Base-by-base conservation (phyloP, 1,140 invertebrate genomes). In the Eumeta japonica region DNA sequence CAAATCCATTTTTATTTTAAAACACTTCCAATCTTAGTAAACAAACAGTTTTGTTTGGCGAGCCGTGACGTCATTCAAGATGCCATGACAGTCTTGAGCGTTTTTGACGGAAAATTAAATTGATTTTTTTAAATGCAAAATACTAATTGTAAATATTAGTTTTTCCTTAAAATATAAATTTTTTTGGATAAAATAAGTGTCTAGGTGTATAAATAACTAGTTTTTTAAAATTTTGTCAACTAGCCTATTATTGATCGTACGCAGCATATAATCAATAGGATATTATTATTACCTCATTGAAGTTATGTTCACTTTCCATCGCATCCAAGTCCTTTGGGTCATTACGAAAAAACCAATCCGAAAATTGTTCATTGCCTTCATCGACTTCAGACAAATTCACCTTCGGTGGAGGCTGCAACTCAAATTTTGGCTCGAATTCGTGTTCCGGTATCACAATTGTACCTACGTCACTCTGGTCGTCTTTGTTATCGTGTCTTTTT, bases 381-480 rank as follows among this genome's bases (percentile, higher is more conserved):
- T 11, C 4, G 3, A 41, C 47, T 10, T 37, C 39, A 37, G 45
- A 52, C 10, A 40, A 3, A 28, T 46, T 47, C 7, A 46, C 31
- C 39, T 76, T 76, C 11, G 58, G 51, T 0, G 61, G 75, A 9
- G 66, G 56, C 48, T 75, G 79, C 3, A 74, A 50, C 55, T 81
- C 78, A 37, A 81, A 80, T 37, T 55, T 75, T 16, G 75, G 70
- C 49, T 79, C 77, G 36, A 80, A 81, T 33, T 81, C 79, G 40
- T 81, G 80, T 45, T 77, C 73, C 1, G 79, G 79, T 37, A 76
- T 58, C 38, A 74, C 70, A 10, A 62, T 58, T 24, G 55, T 62
- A 39, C 46, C 64, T 14, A 51, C 41, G 14, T 48, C 54, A 3
- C 12, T 15, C 15, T 32, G 43, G 15, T 55, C 35, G 41, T 57